Base-by-base conservation (phyloP, 23 tunicate species). In the Phallusia fumigata region DNA sequence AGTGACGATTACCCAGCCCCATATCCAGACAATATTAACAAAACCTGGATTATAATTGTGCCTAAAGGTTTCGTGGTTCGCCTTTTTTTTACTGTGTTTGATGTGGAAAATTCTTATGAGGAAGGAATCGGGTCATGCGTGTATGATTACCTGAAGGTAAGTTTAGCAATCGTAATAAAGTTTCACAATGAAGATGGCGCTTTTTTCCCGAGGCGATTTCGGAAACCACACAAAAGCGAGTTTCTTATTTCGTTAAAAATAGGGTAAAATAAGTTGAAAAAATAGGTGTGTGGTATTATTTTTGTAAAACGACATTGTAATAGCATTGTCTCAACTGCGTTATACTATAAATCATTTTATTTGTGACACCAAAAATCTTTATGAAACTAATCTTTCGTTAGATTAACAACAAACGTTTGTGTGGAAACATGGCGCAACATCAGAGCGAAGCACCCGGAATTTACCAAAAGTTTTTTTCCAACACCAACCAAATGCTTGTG, bases 71-170 rank as follows among this genome's bases (percentile, higher is more conserved):
- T 80, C 65, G 45, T 83, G 51, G 80, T 93, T 28, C 83, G 51
- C 12, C 77, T 93, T 0, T 65, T 84, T 33, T 93, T 93, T 53
- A 84, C 98, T 0, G 79, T 32, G 19, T 93, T 93, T 50, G 92
- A 88, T 35, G 51, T 93, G 12, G 98, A 93, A 81, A 89, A 88
- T 52, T 93, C 98, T 45, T 93, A 88, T 47, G 98, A 93, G 3
- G 90, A 81, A 18, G 19, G 33, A 18, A 8, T 6, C 1, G 90
- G 93, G 10, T 65, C 89, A 22, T 93, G 98, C 81, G 93, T 84
- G 19, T 93, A 93, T 78, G 98, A 93, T 78, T 93, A 84, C 76
- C 12, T 93, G 13, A 53, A 88, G 87, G 98, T 93, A 72, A 26
- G 18, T n/a, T n/a, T n/a, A n/a, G n/a, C n/a, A n/a, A n/a, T n/a